phyloP scores from a whole-genome alignment of 2,113 vertebrate species.

The Trematocara zebra region DNA sequence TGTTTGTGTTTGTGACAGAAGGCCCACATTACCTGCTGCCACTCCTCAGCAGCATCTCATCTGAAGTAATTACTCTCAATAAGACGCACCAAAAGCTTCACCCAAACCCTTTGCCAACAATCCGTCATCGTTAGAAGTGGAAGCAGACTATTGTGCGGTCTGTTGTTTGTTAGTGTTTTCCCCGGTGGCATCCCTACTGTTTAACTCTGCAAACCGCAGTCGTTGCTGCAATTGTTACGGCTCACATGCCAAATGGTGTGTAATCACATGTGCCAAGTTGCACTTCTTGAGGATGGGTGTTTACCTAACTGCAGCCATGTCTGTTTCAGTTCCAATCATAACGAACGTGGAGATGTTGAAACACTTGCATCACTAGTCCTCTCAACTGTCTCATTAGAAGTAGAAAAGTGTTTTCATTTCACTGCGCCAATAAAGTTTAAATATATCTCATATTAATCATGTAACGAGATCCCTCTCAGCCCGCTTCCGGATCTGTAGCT shows the following conservation, averaged over 20 bases:
- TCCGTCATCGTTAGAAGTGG: neutral
- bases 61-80: neutral
- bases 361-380: neutral
- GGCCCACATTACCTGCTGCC: neutral
- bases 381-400: constrained; percentile 14
- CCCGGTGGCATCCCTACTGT: constrained; percentile 14
- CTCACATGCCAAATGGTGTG: constrained; percentile 16
- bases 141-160: neutral
- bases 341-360: constrained; percentile 17
- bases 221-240: constrained; percentile 14
- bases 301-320: constrained; percentile 22
- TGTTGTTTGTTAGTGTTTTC: constrained; percentile 20
- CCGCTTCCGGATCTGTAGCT: constrained; percentile 18
- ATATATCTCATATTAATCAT: constrained; percentile 39
- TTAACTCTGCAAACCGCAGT: constrained; percentile 7
- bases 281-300: constrained; percentile 16
- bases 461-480: constrained; percentile 22
- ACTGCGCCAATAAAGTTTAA: constrained; percentile 32
- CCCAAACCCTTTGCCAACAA: neutral
- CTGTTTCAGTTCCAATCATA: neutral
- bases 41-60: neutral
- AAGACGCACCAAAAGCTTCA: neutral
- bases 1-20: neutral
- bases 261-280: constrained; percentile 29
- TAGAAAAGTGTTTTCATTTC: constrained; percentile 10